These are phyloP conservation scores for Cebus imitator DNA, from an alignment of 2,113 vertebrate species.

Conservation along the genomic window DNA sequence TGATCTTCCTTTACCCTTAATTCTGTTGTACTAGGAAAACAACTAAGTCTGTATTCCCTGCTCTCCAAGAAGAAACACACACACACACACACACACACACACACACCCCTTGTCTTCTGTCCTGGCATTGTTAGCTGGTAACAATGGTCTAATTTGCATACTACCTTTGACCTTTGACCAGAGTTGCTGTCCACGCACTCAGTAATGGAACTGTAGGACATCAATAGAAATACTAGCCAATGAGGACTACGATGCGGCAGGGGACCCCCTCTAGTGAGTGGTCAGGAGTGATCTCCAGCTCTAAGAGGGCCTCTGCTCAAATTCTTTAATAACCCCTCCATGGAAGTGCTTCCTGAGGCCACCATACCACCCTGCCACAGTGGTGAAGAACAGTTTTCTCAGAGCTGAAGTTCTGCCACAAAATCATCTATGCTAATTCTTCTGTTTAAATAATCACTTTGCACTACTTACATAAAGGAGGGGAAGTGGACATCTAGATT, in stretches of 20 bases:
- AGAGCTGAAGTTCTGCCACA: neutral
- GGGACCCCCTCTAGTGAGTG: too few relatives aligned
- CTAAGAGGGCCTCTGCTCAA: neutral
- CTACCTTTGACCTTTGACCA: neutral
- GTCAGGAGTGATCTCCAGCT: neutral
- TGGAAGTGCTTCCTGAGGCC: neutral
- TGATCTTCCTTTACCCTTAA: neutral
- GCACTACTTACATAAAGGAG: conserved; percentile 63
- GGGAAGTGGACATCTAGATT: conserved; percentile 32
- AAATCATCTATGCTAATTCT: conserved; percentile 52
- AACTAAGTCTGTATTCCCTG: neutral
- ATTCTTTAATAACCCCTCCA: neutral
- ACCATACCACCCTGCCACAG: neutral
- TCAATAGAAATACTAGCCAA: neutral
- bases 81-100: too few relatives aligned
- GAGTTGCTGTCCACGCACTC: neutral
- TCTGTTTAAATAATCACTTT: conserved; percentile 69
- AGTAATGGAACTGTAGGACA: neutral
- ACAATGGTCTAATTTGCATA: neutral
- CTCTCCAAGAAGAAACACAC: too few relatives aligned
- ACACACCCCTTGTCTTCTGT: neutral
- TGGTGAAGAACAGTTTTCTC: neutral
- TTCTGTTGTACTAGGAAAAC: neutral
- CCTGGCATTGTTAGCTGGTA: neutral
- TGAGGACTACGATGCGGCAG: neutral